Percentiles rank a stretch among this genome's conserved stretches.
phyloP scores from a whole-genome alignment of 2,888 invertebrate genomes.

The Heliconius aoede region DNA sequence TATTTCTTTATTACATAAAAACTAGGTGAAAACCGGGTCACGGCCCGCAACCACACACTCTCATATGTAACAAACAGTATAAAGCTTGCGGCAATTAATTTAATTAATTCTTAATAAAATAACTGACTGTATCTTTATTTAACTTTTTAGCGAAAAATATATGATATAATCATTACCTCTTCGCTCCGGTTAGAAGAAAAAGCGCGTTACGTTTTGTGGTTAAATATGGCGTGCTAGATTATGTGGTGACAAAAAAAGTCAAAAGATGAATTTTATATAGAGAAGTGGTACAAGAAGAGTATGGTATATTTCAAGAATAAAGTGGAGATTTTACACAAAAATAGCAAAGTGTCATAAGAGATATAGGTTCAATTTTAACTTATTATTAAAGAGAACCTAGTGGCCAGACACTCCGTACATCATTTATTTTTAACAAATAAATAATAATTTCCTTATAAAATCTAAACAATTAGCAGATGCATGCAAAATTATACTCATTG shows the following conservation, averaged over 20 bases:
- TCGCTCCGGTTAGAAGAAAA: too few species aligned
- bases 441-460: too few species aligned
- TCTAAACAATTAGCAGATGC: too few species aligned
- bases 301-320: background rate
- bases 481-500: too few species aligned
- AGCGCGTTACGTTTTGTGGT: too few species aligned
- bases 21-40: slow-evolving; percentile 17
- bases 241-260: background rate
- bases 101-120: background rate
- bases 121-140: background rate
- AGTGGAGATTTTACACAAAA: background rate
- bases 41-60: slow-evolving; percentile 7
- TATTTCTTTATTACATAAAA: slow-evolving; percentile 11
- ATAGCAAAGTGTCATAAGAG: background rate
- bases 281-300: background rate
- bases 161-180: too few species aligned
- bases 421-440: background rate
- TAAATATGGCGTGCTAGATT: too few species aligned
- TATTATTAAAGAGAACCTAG: too few species aligned
- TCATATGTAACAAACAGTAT: slow-evolving; percentile 3
- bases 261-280: background rate
- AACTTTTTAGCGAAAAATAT: background rate
- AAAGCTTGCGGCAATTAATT: background rate
- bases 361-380: background rate
- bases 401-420: background rate